phyloP scores from a whole-genome alignment of 2,113 vertebrate genomes.

The Girardinichthys multiradiatus region DNA sequence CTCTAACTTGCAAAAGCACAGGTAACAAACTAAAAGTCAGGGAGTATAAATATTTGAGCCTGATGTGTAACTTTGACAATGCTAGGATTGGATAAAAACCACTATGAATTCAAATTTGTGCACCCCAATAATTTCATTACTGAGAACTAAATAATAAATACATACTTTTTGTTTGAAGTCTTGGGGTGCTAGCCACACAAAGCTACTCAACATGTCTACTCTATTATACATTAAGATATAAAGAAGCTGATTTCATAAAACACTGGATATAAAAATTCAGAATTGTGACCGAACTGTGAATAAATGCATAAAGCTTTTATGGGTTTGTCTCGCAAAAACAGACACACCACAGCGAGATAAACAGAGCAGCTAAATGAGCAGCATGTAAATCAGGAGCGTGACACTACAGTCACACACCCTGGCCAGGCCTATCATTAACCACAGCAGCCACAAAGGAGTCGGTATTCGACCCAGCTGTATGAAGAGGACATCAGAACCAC shows the following conservation, averaged over 20 bases:
- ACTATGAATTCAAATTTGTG: too few species aligned
- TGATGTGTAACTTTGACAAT: too few species aligned
- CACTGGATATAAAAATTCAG: not conserved
- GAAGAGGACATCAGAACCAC: constrained; percentile 19
- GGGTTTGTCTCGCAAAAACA: not conserved
- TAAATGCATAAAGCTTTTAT: not conserved
- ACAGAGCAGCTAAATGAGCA: constrained; percentile 1
- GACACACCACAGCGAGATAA: not conserved
- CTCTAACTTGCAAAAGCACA: too few species aligned
- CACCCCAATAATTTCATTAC: too few species aligned
- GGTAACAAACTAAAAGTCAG: too few species aligned
- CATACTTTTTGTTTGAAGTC: too few species aligned
- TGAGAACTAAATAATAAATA: too few species aligned
- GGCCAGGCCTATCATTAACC: constrained; percentile 24
- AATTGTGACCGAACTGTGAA: not conserved
- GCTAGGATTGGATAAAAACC: too few species aligned
- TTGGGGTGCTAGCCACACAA: too few species aligned
- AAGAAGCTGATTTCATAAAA: not conserved
- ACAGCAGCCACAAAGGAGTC: not conserved
- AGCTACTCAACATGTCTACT: too few species aligned
- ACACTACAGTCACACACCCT: constrained; percentile 21
- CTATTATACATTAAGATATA: too few species aligned
- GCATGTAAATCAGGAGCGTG: constrained; percentile 6
- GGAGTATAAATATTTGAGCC: too few species aligned
- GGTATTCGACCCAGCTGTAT: constrained; percentile 21